phyloP scores from a whole-genome alignment of 2,797 vertebrate genomes.

The Darevskia mixta region DNA sequence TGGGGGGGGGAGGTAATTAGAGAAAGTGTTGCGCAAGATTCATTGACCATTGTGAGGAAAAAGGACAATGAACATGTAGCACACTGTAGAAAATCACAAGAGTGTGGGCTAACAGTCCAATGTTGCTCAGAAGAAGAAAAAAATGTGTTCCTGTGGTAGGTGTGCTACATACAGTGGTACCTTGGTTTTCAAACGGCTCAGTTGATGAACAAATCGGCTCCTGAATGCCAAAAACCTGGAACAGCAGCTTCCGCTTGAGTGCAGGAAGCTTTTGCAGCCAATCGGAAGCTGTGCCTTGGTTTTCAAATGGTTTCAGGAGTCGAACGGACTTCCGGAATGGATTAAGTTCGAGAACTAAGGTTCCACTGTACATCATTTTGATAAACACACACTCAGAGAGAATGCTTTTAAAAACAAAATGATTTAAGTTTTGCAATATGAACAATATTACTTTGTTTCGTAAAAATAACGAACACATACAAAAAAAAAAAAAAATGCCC shows the following conservation, averaged over 20 bases:
- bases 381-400: not conserved
- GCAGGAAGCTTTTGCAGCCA: no score
- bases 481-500: not conserved
- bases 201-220: no score
- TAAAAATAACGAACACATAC: not conserved
- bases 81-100: not conserved
- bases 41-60: not conserved
- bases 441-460: not conserved
- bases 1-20: no score
- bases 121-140: not conserved
- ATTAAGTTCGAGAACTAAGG: no score
- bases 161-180: not conserved
- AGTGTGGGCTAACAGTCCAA: not conserved
- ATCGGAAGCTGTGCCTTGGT: no score
- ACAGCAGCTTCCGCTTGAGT: no score
- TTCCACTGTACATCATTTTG: not conserved
- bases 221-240: no score
- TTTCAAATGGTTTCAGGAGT: no score
- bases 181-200: no score
- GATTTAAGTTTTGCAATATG: not conserved
- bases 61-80: not conserved
- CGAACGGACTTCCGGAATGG: no score
- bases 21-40: not conserved
- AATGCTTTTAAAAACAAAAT: not conserved
- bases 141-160: not conserved